A percentile compares a stretch with the other conserved stretches of the same genome.
These are phyloP conservation scores for Eurytoma californica DNA, from an alignment of 2,888 invertebrate genomes.

Conservation along the genomic window DNA sequence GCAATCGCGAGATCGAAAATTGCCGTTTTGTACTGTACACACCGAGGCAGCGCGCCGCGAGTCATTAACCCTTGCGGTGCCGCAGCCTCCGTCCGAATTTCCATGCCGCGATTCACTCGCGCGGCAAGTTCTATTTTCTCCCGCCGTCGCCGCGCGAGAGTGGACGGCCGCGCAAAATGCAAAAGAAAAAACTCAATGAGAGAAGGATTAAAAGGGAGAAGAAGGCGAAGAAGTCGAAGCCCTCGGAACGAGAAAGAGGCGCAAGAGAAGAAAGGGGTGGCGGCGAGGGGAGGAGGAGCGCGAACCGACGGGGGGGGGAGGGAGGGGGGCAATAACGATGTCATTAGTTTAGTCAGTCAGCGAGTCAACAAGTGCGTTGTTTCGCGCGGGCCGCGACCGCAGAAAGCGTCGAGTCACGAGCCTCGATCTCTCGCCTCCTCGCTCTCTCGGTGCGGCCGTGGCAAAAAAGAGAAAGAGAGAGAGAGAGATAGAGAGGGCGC, in stretches of 20 bases:
- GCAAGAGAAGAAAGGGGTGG: constrained; percentile 7
- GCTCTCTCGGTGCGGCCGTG: neutral
- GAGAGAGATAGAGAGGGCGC: neutral
- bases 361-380: constrained; percentile 70
- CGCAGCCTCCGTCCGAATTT: neutral
- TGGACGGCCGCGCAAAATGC: constrained; percentile 20
- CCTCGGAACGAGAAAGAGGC: constrained; percentile 34
- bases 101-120: neutral
- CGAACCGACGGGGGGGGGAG: constrained; percentile 54
- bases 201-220: constrained; percentile 50
- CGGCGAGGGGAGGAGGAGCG: constrained; percentile 60
- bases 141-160: neutral
- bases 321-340: constrained; percentile 72
- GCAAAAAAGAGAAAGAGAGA: neutral
- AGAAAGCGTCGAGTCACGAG: constrained; percentile 47
- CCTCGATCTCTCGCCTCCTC: neutral
- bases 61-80: too few species aligned
- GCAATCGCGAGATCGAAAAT: too few species aligned
- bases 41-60: too few species aligned
- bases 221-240: neutral
- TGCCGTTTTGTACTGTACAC: too few species aligned
- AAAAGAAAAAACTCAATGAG: constrained; percentile 32
- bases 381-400: constrained; percentile 59
- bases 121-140: neutral
- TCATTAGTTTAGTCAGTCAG: constrained; percentile 74